Evolutionary conservation across 2,888 invertebrate species (phyloP).

Genomic region (Drosophila buzzatii): DNA sequence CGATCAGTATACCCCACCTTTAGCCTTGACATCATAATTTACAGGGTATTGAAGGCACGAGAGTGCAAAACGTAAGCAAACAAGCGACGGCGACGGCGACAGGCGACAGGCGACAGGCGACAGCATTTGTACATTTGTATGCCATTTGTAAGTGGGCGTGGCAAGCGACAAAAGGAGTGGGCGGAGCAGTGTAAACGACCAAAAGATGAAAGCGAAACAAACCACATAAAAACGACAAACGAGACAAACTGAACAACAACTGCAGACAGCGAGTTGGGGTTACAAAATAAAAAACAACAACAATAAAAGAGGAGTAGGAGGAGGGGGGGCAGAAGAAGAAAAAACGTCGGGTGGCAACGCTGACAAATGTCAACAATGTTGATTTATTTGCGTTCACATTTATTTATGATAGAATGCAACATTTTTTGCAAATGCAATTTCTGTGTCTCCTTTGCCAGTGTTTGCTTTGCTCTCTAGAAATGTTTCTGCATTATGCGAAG

Average conservation of each 20-base stretch:
- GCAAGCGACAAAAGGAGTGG: background rate
- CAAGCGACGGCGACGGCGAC: conserved; percentile 3
- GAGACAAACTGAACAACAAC: conserved; percentile 11
- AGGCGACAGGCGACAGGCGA: conserved; percentile 24
- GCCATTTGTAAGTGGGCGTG: conserved; percentile 57
- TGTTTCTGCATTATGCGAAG: conserved; percentile 39
- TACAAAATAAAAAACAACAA: background rate
- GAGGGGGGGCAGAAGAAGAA: background rate
- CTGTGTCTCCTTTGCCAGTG: conserved; percentile 30
- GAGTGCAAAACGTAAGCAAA: background rate
- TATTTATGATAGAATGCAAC: conserved; percentile 78
- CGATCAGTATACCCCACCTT: background rate
- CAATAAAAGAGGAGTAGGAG: background rate
- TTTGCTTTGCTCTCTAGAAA: background rate
- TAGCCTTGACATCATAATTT: background rate
- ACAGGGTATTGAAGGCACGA: conserved; percentile 29
- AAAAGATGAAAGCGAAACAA: conserved; percentile 48
- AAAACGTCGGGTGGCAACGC: conserved; percentile 29
- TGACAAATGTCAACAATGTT: conserved; percentile 80
- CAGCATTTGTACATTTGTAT: conserved; percentile 49
- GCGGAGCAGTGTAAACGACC: conserved; percentile 22
- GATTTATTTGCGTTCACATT: conserved; percentile 79
- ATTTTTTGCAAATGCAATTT: conserved; percentile 78
- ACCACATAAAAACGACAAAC: conserved; percentile 30
- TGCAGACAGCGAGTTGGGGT: conserved; percentile 4